Conservation (phyloP, 2,888 invertebrate genomes). For the Lithosia quadra region DNA sequence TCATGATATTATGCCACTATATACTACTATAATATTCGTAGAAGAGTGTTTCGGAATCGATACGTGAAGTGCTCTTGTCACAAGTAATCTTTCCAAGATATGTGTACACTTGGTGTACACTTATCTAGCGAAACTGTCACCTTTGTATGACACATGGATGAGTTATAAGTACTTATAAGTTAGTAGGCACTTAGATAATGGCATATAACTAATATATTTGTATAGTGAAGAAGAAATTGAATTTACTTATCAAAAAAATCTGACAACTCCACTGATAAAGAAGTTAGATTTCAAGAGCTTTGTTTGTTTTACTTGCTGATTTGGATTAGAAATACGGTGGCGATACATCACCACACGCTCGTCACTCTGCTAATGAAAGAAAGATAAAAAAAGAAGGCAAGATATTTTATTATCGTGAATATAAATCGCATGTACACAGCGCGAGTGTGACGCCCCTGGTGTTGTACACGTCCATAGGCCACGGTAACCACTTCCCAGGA, state of each 20-base stretch:
- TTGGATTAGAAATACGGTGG: not conserved
- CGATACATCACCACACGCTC: too few relatives aligned
- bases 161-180: not conserved
- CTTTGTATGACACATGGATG: not conserved
- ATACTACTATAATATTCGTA: not conserved
- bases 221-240: not conserved
- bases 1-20: not conserved
- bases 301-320: not conserved
- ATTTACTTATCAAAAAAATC: not conserved
- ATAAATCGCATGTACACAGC: too few relatives aligned
- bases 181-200: slow-evolving; percentile 1
- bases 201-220: not conserved
- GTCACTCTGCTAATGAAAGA: too few relatives aligned
- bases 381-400: too few relatives aligned
- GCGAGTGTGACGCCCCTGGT: too few relatives aligned
- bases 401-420: too few relatives aligned
- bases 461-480: too few relatives aligned
- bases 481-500: too few relatives aligned
- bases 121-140: not conserved
- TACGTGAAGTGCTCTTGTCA: not conserved
- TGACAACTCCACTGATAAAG: not conserved
- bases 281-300: not conserved
- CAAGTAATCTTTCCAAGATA: not conserved
- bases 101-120: not conserved
- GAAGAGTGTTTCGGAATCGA: not conserved